A percentile compares a stretch with the other conserved stretches of the same genome.
Conservation (phyloP, 2,113 vertebrate genomes). For the Morone chrysops region DNA sequence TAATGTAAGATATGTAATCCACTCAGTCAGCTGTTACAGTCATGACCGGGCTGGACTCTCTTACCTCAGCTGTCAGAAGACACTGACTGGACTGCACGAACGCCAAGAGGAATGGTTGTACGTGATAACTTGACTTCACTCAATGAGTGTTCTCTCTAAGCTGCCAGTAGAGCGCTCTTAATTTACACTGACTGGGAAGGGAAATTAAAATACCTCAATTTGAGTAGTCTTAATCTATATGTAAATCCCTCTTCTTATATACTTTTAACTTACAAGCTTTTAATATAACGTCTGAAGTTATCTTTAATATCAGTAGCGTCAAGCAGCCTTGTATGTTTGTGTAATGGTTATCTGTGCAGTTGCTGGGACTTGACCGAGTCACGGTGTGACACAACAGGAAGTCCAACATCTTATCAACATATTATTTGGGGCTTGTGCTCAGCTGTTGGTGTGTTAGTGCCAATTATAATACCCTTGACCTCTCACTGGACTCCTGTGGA, state of each 20-base stretch:
- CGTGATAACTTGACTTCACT: slow-evolving; percentile 73
- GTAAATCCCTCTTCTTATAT: slow-evolving; percentile 9
- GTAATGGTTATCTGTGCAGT: slow-evolving; percentile 6
- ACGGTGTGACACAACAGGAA: slow-evolving; percentile 41
- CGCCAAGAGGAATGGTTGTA: slow-evolving; percentile 57
- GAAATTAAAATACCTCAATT: slow-evolving; percentile 55
- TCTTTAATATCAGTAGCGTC: not conserved
- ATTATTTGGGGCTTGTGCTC: slow-evolving; percentile 8
- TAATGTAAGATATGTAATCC: slow-evolving; percentile 23
- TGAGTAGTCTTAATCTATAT: not conserved
- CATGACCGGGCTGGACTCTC: slow-evolving; percentile 34
- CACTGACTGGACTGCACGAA: slow-evolving; percentile 43
- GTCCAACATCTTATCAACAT: not conserved
- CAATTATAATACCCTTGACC: slow-evolving; percentile 24
- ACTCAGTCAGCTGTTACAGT: slow-evolving; percentile 55
- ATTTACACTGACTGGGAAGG: slow-evolving; percentile 53
- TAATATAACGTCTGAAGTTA: not conserved
- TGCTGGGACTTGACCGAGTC: slow-evolving; percentile 13
- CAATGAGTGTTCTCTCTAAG: slow-evolving; percentile 61
- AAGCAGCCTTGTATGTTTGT: slow-evolving; percentile 15
- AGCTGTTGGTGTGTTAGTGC: slow-evolving; percentile 41
- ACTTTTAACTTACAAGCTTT: not conserved
- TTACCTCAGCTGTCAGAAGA: slow-evolving; percentile 62
- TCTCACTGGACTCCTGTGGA: not conserved
- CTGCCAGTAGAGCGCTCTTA: slow-evolving; percentile 7